Conservation (phyloP, 2,888 invertebrate genomes). For the Tryphoninae sp. region DNA sequence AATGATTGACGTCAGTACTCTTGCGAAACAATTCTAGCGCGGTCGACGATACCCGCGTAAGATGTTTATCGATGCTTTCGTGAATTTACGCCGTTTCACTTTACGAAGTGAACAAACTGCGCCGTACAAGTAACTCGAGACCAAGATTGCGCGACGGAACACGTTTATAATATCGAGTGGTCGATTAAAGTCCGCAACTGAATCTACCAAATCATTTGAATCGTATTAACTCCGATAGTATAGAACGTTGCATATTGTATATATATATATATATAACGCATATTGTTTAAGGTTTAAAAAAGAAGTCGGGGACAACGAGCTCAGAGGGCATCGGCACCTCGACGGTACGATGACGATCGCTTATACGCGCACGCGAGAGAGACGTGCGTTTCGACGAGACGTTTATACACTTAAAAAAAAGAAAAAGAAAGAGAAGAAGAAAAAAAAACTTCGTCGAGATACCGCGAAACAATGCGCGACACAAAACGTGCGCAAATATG, state of each 20-base stretch:
- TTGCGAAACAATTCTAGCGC: background rate
- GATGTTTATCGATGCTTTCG: background rate
- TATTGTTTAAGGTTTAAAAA: constrained; percentile 1
- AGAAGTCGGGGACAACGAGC: constrained; percentile 36
- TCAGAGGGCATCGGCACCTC: constrained; percentile 64
- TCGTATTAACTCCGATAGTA: constrained; percentile 18
- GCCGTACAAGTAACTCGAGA: background rate
- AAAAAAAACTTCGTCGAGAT: constrained; percentile 70
- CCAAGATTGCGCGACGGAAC: background rate
- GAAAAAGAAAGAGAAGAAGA: background rate
- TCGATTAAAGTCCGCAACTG: constrained; percentile 46
- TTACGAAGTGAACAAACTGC: background rate
- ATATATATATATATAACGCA: constrained; percentile 10
- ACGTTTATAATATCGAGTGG: background rate
- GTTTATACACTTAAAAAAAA: constrained; percentile 72
- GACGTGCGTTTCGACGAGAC: constrained; percentile 56
- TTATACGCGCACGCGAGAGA: constrained; percentile 62
- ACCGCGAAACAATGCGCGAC: constrained; percentile 78
- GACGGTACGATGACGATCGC: constrained; percentile 59
- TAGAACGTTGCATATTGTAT: background rate
- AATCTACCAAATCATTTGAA: constrained; percentile 44
- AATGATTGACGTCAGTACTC: constrained; percentile 5
- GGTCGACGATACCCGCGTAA: no score
- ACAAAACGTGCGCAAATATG: constrained; percentile 73
- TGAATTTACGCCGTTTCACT: background rate